A percentile compares a stretch with the other conserved stretches of the same genome.
phyloP scores from a whole-genome alignment of 2,797 vertebrate genomes.

The Orientallactaga sibirica region DNA sequence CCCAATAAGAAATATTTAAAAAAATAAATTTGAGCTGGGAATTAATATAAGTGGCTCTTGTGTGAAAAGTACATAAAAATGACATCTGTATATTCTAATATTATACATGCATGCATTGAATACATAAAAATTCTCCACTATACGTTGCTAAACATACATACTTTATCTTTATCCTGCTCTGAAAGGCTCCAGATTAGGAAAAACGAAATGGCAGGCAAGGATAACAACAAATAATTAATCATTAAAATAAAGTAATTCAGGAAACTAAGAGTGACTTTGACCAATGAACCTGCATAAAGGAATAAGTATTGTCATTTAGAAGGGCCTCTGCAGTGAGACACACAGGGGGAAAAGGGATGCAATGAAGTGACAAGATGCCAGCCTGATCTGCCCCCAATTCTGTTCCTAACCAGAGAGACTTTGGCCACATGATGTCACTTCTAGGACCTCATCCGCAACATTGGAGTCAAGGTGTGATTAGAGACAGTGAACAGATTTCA shows the following conservation, averaged over 20 bases:
- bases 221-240: neutral
- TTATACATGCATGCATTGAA: neutral
- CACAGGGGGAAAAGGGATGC: neutral
- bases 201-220: constrained; percentile 8
- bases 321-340: constrained; percentile 13
- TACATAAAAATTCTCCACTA: neutral
- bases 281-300: constrained; percentile 13
- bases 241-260: constrained; percentile 50
- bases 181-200: constrained; percentile 21
- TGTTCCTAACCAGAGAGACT: neutral
- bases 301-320: constrained; percentile 37
- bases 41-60: constrained; percentile 43
- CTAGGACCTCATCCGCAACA: constrained; percentile 19
- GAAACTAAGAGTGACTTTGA: constrained; percentile 37
- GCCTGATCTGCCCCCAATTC: neutral
- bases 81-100: constrained; percentile 17
- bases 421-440: constrained; percentile 12
- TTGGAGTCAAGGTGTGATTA: neutral
- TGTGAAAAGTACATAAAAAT: constrained; percentile 31
- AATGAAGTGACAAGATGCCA: neutral
- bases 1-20: neutral
- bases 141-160: neutral
- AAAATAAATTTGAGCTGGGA: constrained; percentile 64
- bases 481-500: constrained; percentile 21
- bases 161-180: neutral